Base-by-base conservation (phyloP, 1,140 invertebrate genomes). In the Globodera rostochiensis region DNA sequence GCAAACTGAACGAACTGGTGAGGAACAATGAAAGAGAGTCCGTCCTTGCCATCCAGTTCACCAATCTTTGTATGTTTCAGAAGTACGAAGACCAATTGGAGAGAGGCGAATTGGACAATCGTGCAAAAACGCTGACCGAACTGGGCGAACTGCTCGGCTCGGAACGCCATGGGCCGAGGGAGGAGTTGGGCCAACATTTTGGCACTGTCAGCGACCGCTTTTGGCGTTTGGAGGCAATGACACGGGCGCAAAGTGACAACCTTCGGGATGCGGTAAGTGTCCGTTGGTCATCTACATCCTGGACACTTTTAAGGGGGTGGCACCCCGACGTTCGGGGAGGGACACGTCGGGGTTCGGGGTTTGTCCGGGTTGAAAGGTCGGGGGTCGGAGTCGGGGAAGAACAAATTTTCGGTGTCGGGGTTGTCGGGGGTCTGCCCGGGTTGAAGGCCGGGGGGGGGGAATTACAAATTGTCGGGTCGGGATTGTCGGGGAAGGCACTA, bases 81-180 rank as follows among this genome's bases (percentile, higher is more conserved):
- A 80, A 85, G 60, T 82, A 70, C 47, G 76, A 81, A 69, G 80
- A 83, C 25, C 67, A 85, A 45, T 50, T 82, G 57, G 75, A 85
- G 53, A n/a, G 74, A 60, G 77, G 74, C 49, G 74, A 74, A 15
- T 47, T 82, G 66, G 36, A 67, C 49, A 82, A 70, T n/a, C 50
- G 80, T 36, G 50, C 50, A 45, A 82, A 82, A 47, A 82, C 69
- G 3, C 2, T 82, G 8, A 80, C 67, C 46, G 81, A 82, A 25
- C 36, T 82, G 25, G 73, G 80, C 11, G 50, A 74, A 45, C 64
- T 80, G 21, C 36, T 82, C 9, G 64, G 74, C 45, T 45, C 46
- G 21, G 69, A 74, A 73, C 81, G 80, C 25, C 60, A 64, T 45
- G 50, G 75, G 15, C n/a, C 46, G 45, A 19, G 57, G 19, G 67